These are phyloP conservation scores for Cataglyphis albicans DNA, from an alignment of 2,888 invertebrate species.

Conservation along the genomic window DNA sequence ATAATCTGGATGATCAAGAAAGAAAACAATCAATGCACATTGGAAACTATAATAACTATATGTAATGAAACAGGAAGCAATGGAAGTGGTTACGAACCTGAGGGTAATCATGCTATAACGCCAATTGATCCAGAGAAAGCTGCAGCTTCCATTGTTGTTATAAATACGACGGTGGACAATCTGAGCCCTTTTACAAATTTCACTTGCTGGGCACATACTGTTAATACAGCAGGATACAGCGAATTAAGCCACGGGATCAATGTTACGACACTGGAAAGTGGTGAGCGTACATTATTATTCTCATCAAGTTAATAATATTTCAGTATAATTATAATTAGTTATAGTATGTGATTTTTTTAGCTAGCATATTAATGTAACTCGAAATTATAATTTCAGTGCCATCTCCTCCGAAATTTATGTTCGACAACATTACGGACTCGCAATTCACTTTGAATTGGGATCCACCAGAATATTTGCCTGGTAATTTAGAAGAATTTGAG, in stretches of 20 bases:
- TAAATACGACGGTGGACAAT: constrained; percentile 65
- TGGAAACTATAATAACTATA: constrained; percentile 65
- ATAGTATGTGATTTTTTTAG: neutral
- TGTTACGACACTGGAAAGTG: constrained; percentile 75
- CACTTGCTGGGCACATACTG: constrained; percentile 71
- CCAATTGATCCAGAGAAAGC: constrained; percentile 24
- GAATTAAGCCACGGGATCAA: constrained; percentile 62
- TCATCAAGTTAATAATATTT: neutral
- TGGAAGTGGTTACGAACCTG: constrained; percentile 73
- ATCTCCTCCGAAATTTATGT: constrained; percentile 65
- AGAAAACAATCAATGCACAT: constrained; percentile 74
- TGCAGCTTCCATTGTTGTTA: constrained; percentile 33
- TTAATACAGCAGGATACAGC: constrained; percentile 75
- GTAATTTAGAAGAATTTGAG: constrained; percentile 74
- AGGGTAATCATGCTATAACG: constrained; percentile 45
- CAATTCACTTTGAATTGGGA: constrained; percentile 76
- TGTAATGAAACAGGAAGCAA: constrained; percentile 71
- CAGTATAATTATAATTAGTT: neutral
- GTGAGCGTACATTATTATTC: constrained; percentile 64
- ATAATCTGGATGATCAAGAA: constrained; percentile 76
- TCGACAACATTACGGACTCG: constrained; percentile 66
- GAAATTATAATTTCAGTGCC: constrained; percentile 71
- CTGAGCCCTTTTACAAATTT: constrained; percentile 80
- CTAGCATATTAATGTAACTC: neutral
- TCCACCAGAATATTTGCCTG: constrained; percentile 77